Base-by-base conservation (phyloP, 1,140 invertebrate species). In the Polypedilum vanderplanki region DNA sequence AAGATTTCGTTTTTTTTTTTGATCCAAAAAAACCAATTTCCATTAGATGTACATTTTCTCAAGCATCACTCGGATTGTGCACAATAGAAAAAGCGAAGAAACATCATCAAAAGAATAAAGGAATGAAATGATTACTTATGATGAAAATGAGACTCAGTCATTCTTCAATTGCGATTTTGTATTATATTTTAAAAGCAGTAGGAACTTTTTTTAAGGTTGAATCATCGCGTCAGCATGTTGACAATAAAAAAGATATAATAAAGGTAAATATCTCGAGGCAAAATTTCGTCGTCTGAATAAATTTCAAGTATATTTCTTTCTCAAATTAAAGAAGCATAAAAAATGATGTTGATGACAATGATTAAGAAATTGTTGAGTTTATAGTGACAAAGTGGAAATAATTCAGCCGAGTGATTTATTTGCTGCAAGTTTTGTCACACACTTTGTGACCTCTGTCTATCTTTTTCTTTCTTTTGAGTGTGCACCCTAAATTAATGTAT, bases 11-110 rank as follows among this genome's bases (percentile, higher is more conserved):
- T 57, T n/a, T n/a, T n/a, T n/a, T n/a, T n/a, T 57, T 57, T 57
- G 46, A 57, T 57, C 46, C 46, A 57, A 57, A 22, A 70, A 70
- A 70, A 70, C 65, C 65, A 70, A 70, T 70, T 70, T 70, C 65
- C 65, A 70, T 70, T 70, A 70, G 20, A 70, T 70, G 20, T 70
- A 70, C 46, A 57, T 57, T 57, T 57, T 57, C 46, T 57, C 46
- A 57, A 57, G 46, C 46, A 57, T 57, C 46, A 4, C 46, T 57
- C 46, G 5, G 2, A 57, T 57, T 57, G 46, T 57, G 46, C 15
- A n/a, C 46, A 57, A 33, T 33, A 33, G 5, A 33, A 33, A 33
- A 33, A 33, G 24, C 46, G 46, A n/a, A 4, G 46, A 3, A n/a
- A 57, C 15, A 57, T 15, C 24, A 57, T 57, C 7, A 57, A 57